Evolutionary conservation across 2,888 invertebrate species (phyloP).

Genomic region (Acanthococcus lagerstroemiae): DNA sequence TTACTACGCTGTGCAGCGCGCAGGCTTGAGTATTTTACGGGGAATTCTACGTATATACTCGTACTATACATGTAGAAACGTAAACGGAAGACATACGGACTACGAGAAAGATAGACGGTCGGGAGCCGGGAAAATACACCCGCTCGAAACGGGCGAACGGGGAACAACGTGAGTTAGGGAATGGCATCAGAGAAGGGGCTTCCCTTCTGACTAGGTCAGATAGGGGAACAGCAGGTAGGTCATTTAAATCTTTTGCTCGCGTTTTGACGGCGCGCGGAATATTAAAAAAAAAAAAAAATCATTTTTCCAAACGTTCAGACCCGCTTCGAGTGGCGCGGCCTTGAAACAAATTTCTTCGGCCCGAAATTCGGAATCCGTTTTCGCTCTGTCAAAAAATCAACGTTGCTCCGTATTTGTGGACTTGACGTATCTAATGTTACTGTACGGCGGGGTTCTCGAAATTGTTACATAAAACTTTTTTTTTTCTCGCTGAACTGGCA

Average conservation of each 20-base stretch:
- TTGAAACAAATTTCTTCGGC: no score
- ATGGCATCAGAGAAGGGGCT: conserved; percentile 1
- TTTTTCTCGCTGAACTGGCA: no score
- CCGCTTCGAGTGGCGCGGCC: no score
- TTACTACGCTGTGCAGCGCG: conserved; percentile 20
- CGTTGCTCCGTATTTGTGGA: no score
- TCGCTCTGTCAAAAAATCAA: no score
- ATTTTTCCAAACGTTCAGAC: no score
- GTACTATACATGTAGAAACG: conserved; percentile 2
- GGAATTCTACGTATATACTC: conserved; percentile 8
- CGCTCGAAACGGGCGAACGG: conserved; percentile 1
- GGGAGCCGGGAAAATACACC: conserved; percentile 29
- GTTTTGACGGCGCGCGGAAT: conserved; percentile 17
- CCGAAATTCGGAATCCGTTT: no score
- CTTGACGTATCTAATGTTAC: no score
- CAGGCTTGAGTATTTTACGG: conserved; percentile 25
- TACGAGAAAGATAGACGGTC: conserved; percentile 26
- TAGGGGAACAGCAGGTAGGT: conserved; percentile 31
- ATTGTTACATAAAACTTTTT: no score
- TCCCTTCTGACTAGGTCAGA: conserved; percentile 21
- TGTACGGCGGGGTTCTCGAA: no score
- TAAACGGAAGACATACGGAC: conserved; percentile 31
- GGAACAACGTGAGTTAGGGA: neutral
- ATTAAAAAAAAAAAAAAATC: conserved; percentile 23
- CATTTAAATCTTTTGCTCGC: conserved; percentile 31